Conservation (phyloP, 1,140 invertebrate genomes). For the Hylyphantes graminicola region DNA sequence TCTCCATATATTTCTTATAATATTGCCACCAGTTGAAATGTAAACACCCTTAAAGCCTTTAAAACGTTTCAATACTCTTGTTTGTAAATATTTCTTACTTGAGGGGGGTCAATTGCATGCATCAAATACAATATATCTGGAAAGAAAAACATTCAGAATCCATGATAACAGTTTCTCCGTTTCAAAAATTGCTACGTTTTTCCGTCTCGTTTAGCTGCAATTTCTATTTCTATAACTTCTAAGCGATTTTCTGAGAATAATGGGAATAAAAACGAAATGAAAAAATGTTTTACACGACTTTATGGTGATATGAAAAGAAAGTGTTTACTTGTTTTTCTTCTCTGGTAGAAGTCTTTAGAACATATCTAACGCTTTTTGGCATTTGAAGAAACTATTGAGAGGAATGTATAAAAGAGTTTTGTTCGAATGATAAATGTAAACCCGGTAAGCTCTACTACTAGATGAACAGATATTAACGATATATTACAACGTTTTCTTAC, state of each 20-base stretch:
- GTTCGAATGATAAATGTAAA: no score
- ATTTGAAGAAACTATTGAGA: no score
- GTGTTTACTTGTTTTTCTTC: background rate
- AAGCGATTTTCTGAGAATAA: conserved; percentile 24
- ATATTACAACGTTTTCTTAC: no score
- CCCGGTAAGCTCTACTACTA: no score
- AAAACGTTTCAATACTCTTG: background rate
- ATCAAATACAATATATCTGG: conserved; percentile 19
- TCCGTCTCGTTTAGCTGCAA: conserved; percentile 6
- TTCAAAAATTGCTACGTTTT: conserved; percentile 45
- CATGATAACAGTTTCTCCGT: conserved; percentile 35
- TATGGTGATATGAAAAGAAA: background rate
- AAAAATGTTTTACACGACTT: background rate
- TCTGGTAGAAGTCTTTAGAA: no score
- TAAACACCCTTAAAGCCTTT: no score
- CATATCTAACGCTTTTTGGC: no score
- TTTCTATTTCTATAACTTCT: conserved; percentile 43
- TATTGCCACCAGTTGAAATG: no score
- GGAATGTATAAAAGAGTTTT: no score
- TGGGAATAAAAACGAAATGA: background rate
- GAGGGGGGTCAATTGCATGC: conserved; percentile 2
- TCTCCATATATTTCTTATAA: no score
- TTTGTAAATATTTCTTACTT: conserved; percentile 6
- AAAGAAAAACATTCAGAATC: conserved; percentile 38
- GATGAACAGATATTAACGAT: no score